Evolutionary conservation across 1,140 invertebrate species (phyloP).

Genomic region (Melipona quadrifasciata): DNA sequence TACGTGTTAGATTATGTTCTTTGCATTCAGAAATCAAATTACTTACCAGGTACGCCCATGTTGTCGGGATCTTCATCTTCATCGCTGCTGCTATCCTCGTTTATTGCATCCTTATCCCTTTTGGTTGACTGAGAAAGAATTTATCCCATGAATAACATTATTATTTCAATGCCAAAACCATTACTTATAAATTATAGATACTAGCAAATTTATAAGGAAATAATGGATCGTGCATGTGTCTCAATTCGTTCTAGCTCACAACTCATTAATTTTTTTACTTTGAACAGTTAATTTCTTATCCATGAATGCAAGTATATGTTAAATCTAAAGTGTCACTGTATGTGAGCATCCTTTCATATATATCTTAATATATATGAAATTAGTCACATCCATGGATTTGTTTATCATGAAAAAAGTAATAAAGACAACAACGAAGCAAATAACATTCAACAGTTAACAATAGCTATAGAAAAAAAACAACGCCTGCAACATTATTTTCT

Average conservation of each 20-base stretch:
- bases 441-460: neutral
- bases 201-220: neutral
- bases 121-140: slow-evolving; percentile 62
- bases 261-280: neutral
- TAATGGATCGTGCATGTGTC: neutral
- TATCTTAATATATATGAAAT: neutral
- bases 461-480: neutral
- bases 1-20: neutral
- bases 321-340: neutral
- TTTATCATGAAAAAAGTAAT: neutral
- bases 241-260: neutral
- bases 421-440: neutral
- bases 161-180: neutral
- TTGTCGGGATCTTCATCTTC: slow-evolving; percentile 95
- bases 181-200: neutral
- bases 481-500: neutral
- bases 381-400: neutral
- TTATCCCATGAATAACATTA: too few species aligned
- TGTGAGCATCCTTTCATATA: neutral
- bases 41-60: slow-evolving; percentile 92
- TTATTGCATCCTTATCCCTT: slow-evolving; percentile 80
- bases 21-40: neutral
- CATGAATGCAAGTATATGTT: neutral
- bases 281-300: neutral
- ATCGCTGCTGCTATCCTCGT: slow-evolving; percentile 88